These are phyloP conservation scores for Cryptomyrus ogoouensis DNA, from an alignment of 2,113 vertebrate genomes.

Conservation along the genomic window DNA sequence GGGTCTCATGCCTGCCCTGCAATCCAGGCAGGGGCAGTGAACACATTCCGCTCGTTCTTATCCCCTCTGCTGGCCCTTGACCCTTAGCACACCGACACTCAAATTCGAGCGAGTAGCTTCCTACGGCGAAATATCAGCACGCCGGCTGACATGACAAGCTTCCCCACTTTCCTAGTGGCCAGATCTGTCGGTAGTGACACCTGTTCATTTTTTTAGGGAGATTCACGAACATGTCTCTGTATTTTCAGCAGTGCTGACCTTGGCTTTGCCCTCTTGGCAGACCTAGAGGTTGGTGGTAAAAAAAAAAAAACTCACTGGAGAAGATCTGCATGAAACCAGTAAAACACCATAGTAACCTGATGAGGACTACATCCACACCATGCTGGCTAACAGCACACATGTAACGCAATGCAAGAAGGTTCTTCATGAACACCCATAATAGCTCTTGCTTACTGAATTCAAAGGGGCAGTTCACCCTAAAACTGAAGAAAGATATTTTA, in stretches of 20 bases:
- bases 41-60: neutral
- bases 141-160: neutral
- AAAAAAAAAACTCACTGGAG: neutral
- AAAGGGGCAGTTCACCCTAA: too few species aligned
- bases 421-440: neutral
- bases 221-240: neutral
- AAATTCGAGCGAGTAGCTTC: neutral
- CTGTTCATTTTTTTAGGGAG: neutral
- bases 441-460: neutral
- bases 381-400: neutral
- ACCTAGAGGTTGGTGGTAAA: neutral
- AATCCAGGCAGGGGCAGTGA: neutral
- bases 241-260: neutral
- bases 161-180: neutral
- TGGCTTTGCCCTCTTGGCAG: neutral
- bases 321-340: neutral
- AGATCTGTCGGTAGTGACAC: neutral
- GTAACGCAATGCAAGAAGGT: neutral
- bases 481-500: too few species aligned
- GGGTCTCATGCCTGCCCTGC: neutral
- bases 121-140: neutral
- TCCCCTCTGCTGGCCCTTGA: neutral
- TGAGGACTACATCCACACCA: neutral
- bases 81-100: neutral
- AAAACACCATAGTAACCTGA: neutral